These are phyloP conservation scores for Eidolon helvum DNA, from an alignment of 2,113 vertebrate species.

Conservation along the genomic window DNA sequence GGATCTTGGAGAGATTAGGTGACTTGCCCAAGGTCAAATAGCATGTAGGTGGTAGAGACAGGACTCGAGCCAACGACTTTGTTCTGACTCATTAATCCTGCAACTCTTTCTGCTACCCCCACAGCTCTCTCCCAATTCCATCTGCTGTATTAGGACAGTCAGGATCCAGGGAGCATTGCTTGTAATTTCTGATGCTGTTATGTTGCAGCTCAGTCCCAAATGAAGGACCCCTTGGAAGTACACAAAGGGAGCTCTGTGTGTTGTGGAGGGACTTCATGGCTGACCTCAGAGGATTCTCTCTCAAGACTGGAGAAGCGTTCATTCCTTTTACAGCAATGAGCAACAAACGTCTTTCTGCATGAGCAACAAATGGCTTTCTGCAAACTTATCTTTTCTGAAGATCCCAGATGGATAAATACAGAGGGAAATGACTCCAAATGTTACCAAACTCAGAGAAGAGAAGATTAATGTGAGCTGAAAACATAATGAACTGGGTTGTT, in stretches of 20 bases:
- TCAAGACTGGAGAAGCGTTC: background rate
- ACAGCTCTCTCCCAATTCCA: background rate
- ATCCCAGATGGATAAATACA: slow-evolving; percentile 75
- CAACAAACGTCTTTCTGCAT: background rate
- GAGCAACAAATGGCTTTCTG: slow-evolving; percentile 39
- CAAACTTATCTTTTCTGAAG: slow-evolving; percentile 62
- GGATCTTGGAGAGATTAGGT: background rate
- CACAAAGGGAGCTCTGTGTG: background rate
- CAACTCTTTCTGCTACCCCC: background rate
- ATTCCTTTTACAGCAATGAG: background rate
- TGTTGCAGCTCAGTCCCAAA: background rate
- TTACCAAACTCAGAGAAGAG: slow-evolving; percentile 71
- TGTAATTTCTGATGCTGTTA: background rate
- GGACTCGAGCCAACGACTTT: background rate
- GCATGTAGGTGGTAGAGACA: background rate
- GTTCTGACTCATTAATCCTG: slow-evolving; percentile 47
- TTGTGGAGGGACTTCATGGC: background rate
- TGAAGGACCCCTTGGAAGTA: background rate
- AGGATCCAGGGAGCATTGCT: background rate
- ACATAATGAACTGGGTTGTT: slow-evolving; percentile 72
- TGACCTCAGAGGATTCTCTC: background rate
- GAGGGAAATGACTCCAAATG: slow-evolving; percentile 73
- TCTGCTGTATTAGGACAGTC: background rate
- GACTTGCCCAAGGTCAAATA: background rate
- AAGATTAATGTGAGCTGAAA: slow-evolving; percentile 76